Evolutionary conservation across 2,113 vertebrate species (phyloP), one percentile per base, ranked within the genome.

Genomic region (Accipiter virgatus): DNA sequence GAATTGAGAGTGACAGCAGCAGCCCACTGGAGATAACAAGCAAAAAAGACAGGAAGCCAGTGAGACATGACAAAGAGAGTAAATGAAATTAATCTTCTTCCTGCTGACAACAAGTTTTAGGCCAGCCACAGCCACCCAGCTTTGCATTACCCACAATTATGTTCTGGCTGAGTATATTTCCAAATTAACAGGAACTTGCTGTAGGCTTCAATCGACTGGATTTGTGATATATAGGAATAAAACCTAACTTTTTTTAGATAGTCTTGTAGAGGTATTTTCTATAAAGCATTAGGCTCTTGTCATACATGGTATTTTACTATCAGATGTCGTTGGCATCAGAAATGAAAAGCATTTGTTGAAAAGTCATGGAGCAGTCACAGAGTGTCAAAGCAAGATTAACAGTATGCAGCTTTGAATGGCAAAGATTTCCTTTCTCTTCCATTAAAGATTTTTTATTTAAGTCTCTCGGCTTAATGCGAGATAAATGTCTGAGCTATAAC

Each of bases 81-180:
- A 97, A 98, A 98, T 97, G 96, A 98, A 98, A 98, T 98, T 97
- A 97, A 98, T 97, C 95, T 98, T 97, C 93, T 96, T 96, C 90
- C 96, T 96, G 96, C 96, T 98, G 94, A 97, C 96, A 96, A 97
- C 87, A 97, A 95, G 89, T 97, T 97, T 97, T 92, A 94, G 88
- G n/a, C 82, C 56, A 96, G 92, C 53, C 80, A 77, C 68, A 94
- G 70, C 17, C 67, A 94, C 70, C 6, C 65, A 91, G 81, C 34
- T 97, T 92, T 86, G 81, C 67, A 81, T 88, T 94, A 86, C 43
- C 20, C 52, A 58, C 73, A 94, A 73, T 96, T 96, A 95, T 90
- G 70, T 86, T 90, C 91, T 95, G 40, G 48, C 36, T 85, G 83
- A 93, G 42, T 92, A 53, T 75, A 85, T 91, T 91, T 96, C 59